A percentile compares a stretch with the other conserved stretches of the same genome.
Evolutionary conservation across 2,113 vertebrate genomes (phyloP).

Genomic region (Irena cyanogastra): DNA sequence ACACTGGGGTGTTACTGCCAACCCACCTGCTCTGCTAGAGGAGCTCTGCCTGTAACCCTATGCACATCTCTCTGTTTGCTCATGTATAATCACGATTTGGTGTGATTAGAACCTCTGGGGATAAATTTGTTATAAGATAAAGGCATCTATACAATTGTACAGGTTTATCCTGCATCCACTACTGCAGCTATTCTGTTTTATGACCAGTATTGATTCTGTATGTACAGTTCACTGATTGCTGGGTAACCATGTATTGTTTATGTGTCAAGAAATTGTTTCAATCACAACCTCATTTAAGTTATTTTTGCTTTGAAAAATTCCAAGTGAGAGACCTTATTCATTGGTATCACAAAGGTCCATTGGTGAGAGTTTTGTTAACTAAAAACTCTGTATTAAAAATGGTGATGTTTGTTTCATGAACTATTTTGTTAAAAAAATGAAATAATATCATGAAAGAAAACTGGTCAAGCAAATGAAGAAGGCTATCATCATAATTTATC

Average conservation of each 20-base stretch:
- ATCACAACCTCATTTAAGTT: background rate
- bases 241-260: background rate
- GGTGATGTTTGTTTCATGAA: background rate
- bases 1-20: too few species aligned
- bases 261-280: background rate
- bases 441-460: background rate
- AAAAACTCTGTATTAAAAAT: background rate
- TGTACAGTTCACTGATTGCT: background rate
- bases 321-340: background rate
- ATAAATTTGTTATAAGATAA: background rate
- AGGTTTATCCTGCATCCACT: background rate
- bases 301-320: background rate
- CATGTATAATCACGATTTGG: rapidly evolving
- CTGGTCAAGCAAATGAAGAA: background rate
- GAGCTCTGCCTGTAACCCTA: rapidly evolving
- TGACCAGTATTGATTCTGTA: background rate
- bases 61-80: background rate
- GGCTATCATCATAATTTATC: background rate
- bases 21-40: rapidly evolving
- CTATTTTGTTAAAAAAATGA: background rate
- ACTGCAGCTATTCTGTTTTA: background rate
- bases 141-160: background rate
- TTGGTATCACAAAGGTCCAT: rapidly evolving
- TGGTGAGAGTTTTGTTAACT: background rate
- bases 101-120: background rate